Percentiles rank a stretch among this genome's conserved stretches.
Evolutionary conservation across 2,888 invertebrate species (phyloP).

Genomic region (Phrixothrix hirtus): DNA sequence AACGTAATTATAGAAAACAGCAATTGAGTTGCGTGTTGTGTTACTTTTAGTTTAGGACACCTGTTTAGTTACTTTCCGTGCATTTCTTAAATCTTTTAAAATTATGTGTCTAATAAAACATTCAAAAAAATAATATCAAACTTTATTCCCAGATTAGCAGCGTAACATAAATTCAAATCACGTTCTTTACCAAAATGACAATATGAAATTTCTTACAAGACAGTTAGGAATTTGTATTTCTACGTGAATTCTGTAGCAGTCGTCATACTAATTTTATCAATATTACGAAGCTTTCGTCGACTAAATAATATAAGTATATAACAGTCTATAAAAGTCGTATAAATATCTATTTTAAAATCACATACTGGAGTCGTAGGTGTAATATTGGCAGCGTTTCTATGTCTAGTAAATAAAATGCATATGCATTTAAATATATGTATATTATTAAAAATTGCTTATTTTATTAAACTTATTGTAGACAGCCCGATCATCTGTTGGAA

Average conservation of each 20-base stretch:
- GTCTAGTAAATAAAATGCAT: background rate
- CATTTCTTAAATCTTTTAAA: background rate
- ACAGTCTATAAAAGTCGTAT: slow-evolving; percentile 18
- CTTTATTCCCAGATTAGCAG: background rate
- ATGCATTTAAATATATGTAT: no score
- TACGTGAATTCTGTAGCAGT: slow-evolving; percentile 9
- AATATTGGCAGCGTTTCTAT: slow-evolving; percentile 13
- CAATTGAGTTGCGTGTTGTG: background rate
- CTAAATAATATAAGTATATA: slow-evolving; percentile 5
- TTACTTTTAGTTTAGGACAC: background rate
- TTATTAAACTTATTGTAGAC: no score
- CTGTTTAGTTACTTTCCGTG: background rate
- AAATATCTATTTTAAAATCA: slow-evolving; percentile 22
- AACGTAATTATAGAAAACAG: background rate
- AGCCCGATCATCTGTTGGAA: background rate
- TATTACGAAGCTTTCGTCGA: slow-evolving; percentile 16
- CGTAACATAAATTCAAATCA: slow-evolving; percentile 10
- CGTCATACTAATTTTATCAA: slow-evolving; percentile 14
- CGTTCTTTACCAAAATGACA: slow-evolving; percentile 17
- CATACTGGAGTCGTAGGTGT: slow-evolving; percentile 16
- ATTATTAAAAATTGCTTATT: no score
- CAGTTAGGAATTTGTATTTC: slow-evolving; percentile 16
- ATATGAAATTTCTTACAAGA: slow-evolving; percentile 16
- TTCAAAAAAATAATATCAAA: background rate
- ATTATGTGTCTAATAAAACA: background rate